These are phyloP conservation scores for Cyclina sinensis DNA, from an alignment of 1,140 invertebrate genomes.

Conservation along the genomic window DNA sequence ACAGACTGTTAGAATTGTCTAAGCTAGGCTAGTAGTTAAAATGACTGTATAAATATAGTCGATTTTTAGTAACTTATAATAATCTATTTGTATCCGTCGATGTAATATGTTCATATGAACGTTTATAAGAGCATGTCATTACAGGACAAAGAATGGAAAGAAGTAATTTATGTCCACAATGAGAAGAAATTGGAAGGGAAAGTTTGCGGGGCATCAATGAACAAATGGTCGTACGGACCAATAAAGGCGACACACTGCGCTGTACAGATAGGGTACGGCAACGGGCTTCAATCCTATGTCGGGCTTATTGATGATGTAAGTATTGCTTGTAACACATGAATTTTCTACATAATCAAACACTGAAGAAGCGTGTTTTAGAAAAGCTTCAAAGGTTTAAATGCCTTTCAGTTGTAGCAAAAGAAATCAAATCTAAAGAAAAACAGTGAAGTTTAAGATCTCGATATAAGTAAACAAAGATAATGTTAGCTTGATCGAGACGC, in stretches of 20 bases:
- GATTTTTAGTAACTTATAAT: too few species aligned
- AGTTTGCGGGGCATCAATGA: constrained; percentile 57
- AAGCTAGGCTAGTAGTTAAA: too few species aligned
- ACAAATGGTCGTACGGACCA: constrained; percentile 38
- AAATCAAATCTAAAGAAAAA: neutral
- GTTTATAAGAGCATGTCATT: too few species aligned
- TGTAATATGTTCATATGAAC: too few species aligned
- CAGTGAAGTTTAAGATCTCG: too few species aligned
- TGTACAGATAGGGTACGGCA: constrained; percentile 58
- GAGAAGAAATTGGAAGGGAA: constrained; percentile 47
- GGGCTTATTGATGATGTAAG: constrained; percentile 62
- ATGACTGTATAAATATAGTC: too few species aligned
- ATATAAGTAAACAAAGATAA: too few species aligned
- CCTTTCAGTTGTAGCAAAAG: neutral
- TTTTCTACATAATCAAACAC: neutral
- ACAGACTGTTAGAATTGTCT: too few species aligned
- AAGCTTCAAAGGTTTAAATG: neutral
- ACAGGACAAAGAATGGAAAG: constrained; percentile 63
- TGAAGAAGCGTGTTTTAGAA: neutral
- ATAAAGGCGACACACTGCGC: constrained; percentile 50
- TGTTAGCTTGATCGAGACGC: too few species aligned
- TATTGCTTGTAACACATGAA: neutral
- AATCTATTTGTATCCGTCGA: too few species aligned
- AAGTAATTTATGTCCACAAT: constrained; percentile 51
- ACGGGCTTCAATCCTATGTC: constrained; percentile 27